Conservation (phyloP, 2,888 invertebrate genomes). For the Acleris literana region DNA sequence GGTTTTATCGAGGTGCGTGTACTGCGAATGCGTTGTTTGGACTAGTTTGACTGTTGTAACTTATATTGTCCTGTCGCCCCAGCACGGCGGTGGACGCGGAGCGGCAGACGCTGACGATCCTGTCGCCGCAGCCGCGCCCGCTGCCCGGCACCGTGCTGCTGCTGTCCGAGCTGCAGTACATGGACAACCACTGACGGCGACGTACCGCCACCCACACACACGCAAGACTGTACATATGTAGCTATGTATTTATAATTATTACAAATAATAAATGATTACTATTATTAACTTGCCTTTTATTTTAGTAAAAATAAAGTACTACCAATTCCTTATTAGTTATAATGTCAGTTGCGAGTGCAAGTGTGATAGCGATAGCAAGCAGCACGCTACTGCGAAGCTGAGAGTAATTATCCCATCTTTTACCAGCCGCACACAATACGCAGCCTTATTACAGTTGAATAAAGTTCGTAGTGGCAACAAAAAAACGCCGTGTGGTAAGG, state of each 20-base stretch:
- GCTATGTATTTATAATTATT: slow-evolving; percentile 18
- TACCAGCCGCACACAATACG: too few relatives aligned
- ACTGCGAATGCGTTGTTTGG: not conserved
- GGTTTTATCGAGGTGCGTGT: not conserved
- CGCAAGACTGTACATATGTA: slow-evolving; percentile 32
- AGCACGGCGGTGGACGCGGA: slow-evolving; percentile 96
- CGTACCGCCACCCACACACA: slow-evolving; percentile 3
- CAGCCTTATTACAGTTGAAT: too few relatives aligned
- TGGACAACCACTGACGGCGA: slow-evolving; percentile 91
- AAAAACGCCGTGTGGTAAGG: too few relatives aligned
- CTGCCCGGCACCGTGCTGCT: slow-evolving; percentile 94
- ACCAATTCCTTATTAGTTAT: too few relatives aligned
- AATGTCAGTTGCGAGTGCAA: too few relatives aligned
- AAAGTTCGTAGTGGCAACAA: too few relatives aligned
- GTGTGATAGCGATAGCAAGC: too few relatives aligned
- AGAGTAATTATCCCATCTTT: too few relatives aligned
- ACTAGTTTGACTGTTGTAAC: not conserved
- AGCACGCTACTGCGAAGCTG: too few relatives aligned
- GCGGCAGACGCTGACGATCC: slow-evolving; percentile 92
- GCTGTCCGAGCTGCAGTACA: slow-evolving; percentile 95
- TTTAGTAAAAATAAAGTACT: not conserved
- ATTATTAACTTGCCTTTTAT: not conserved
- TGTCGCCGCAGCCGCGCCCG: slow-evolving; percentile 97
- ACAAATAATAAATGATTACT: not conserved
- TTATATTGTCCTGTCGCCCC: too few relatives aligned